Base-by-base conservation (phyloP, 2,113 vertebrate species). In the Ancistrus triradiatus region DNA sequence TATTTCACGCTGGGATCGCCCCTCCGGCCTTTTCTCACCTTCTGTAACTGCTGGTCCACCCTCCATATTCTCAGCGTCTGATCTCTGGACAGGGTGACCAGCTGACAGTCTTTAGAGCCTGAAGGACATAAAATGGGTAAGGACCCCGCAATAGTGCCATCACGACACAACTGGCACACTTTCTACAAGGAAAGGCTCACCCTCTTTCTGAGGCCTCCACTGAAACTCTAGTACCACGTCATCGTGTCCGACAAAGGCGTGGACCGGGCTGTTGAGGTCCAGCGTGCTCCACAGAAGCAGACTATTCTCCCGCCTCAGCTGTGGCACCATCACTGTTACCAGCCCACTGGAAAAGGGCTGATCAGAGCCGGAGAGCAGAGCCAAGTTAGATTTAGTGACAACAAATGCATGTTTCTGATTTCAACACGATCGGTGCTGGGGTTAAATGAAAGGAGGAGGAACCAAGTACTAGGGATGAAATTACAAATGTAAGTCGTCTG, bases 301-400 rank as follows among this genome's bases (percentile, higher is more conserved):
- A 21, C 95, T 98, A 82, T 99, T 99, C 74, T 99, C 96, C 2
- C 96, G 82, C 7, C 95, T 86, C 21, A 99, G 88, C 60, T 99
- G 96, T 14, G 96, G 95, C 33, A 98, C 96, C 96, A 99, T 99
- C 63, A 99, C 95, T 0, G 96, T 99, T 71, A 99, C 95, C 78
- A 98, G 78, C 0, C 96, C 96, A 0, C 91, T 94, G 72, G 88
- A 95, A 83, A 99, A 99, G 9, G 96, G 96, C 95, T 99, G 68
- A 2, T 1, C 59, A 2, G 44, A 9, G 2, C 0, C 59, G 1
- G 44, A 9, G 2, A 17, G 15, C 27, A 52, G 4, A 62, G 14
- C 17, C 1, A 15, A 11, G 14, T 13, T 6, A 13, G n/a, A 5
- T 42, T 42, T 13, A 13, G 13, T 3, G 11, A 33, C 28, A 37